Percentiles rank a stretch among this genome's conserved stretches.
These are phyloP conservation scores for Toxostoma redivivum DNA, from an alignment of 2,113 vertebrate genomes.

Conservation along the genomic window DNA sequence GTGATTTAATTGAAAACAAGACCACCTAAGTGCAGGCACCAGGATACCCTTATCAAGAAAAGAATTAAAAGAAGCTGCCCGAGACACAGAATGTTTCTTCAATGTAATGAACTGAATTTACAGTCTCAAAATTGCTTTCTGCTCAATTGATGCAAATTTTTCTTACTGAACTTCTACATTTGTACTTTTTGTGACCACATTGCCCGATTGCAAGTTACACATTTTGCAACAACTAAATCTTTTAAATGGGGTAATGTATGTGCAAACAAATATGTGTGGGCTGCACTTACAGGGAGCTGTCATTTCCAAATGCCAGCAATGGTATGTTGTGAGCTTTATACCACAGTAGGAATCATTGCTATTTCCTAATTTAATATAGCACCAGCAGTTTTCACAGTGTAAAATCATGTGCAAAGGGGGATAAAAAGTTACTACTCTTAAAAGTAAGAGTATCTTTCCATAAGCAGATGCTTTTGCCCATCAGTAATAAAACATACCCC, in stretches of 20 bases:
- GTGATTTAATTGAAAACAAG: constrained; percentile 32
- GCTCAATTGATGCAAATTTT: not conserved
- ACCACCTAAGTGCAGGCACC: constrained; percentile 14
- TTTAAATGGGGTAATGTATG: not conserved
- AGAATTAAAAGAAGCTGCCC: not conserved
- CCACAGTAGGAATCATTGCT: not conserved
- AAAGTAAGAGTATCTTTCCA: not conserved
- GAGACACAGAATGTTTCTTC: not conserved
- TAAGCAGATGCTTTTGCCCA: not conserved
- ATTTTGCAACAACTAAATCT: not conserved
- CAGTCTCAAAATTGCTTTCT: not conserved
- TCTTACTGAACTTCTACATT: not conserved
- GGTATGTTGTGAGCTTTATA: not conserved
- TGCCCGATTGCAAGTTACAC: not conserved
- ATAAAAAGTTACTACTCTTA: not conserved
- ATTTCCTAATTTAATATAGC: not conserved
- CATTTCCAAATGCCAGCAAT: not conserved
- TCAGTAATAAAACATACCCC: not conserved
- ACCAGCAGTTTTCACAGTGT: not conserved
- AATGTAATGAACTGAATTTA: not conserved
- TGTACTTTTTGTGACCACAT: not conserved
- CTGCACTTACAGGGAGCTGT: not conserved
- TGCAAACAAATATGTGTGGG: not conserved
- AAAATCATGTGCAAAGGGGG: not conserved
- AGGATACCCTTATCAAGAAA: not conserved